A percentile compares a stretch with the other conserved stretches of the same genome.
These are phyloP conservation scores for Neodiprion lecontei DNA, from an alignment of 1,140 invertebrate genomes.

Conservation along the genomic window DNA sequence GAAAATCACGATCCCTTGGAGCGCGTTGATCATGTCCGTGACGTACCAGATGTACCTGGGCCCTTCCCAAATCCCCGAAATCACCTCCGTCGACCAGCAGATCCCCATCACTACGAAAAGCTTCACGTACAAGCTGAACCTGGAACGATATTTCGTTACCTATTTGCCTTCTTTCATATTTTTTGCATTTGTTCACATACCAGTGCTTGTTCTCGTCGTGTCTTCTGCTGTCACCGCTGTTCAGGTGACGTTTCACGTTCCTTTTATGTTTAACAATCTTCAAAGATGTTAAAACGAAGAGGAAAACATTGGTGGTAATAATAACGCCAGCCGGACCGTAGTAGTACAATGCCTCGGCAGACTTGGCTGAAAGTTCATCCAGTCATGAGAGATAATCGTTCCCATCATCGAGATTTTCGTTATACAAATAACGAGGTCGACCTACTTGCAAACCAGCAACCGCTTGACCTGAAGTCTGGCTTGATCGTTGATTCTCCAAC, in stretches of 20 bases:
- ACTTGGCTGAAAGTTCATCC: not conserved
- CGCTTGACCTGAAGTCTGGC: conserved; percentile 36
- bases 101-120: conserved; percentile 65
- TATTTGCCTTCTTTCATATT: not conserved
- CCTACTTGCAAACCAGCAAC: conserved; percentile 45
- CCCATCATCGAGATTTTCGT: too few relatives aligned
- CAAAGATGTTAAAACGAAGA: conserved; percentile 63
- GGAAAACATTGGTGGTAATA: conserved; percentile 53
- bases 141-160: conserved; percentile 28
- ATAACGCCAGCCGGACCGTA: conserved; percentile 50
- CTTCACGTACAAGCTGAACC: conserved; percentile 61
- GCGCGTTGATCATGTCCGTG: conserved; percentile 62
- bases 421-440: not conserved
- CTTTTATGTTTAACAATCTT: conserved; percentile 54
- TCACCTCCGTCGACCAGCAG: conserved; percentile 64
- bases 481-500: conserved; percentile 32
- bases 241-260: conserved; percentile 31
- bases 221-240: conserved; percentile 29
- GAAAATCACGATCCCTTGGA: conserved; percentile 65
- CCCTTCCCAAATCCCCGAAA: conserved; percentile 61
- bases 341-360: conserved; percentile 44
- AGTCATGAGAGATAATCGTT: too few relatives aligned
- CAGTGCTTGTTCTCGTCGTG: conserved; percentile 32
- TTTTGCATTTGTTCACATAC: conserved; percentile 12
- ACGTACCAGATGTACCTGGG: conserved; percentile 58